Percentiles rank a stretch among this genome's conserved stretches.
phyloP scores from a whole-genome alignment of 2,797 vertebrate genomes.

The Melanitta fusca region DNA sequence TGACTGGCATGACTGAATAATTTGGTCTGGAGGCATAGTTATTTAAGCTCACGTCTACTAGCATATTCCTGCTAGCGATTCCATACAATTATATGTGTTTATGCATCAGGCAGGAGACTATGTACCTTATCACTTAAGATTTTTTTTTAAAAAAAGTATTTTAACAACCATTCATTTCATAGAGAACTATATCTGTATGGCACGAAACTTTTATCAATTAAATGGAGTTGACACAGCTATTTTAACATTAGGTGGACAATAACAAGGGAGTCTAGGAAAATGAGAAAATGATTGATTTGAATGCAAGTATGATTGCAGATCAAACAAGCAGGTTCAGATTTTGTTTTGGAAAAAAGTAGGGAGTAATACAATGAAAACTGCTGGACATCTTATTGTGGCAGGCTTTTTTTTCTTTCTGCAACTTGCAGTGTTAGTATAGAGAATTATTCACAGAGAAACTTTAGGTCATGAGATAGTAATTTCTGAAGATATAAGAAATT shows the following conservation, averaged over 20 bases:
- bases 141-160: neutral
- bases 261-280: neutral
- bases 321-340: neutral
- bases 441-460: neutral
- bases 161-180: neutral
- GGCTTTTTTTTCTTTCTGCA: neutral
- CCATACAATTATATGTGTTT: neutral
- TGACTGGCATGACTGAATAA: neutral
- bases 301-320: neutral
- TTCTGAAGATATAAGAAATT: neutral
- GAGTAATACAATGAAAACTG: neutral
- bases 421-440: neutral
- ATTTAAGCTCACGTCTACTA: neutral
- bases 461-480: neutral
- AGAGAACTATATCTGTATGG: neutral
- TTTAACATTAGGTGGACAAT: neutral
- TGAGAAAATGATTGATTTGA: neutral
- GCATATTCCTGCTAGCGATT: neutral
- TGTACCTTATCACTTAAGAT: neutral
- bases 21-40: slow-evolving; percentile 21
- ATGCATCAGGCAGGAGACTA: neutral
- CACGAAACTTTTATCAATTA: neutral
- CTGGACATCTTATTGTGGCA: neutral
- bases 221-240: neutral
- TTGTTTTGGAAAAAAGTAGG: neutral